A percentile compares a stretch with the other conserved stretches of the same genome.
phyloP scores from a whole-genome alignment of 92 coral and sea anemone species.

The Chrysogorgia sp. region DNA sequence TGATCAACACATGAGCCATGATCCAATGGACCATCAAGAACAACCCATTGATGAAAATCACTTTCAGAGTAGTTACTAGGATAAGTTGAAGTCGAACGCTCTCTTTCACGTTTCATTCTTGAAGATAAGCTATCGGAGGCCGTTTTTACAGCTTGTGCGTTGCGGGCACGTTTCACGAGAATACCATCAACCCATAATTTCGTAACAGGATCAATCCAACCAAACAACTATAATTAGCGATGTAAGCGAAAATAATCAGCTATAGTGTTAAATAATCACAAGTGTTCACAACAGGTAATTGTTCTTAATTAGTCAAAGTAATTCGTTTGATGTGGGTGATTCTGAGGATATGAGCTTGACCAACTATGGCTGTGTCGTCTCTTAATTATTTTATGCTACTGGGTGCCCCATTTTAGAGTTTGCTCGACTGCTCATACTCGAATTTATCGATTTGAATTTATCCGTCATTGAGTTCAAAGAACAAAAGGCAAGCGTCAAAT shows the following conservation, averaged over 20 bases:
- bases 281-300: too few species aligned
- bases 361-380: too few species aligned
- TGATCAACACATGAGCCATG: slow-evolving; percentile 74
- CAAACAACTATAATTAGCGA: slow-evolving; percentile 67
- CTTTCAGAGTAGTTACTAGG: not conserved
- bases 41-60: slow-evolving; percentile 72
- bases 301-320: not conserved
- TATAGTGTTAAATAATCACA: not conserved
- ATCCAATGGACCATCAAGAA: slow-evolving; percentile 91
- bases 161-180: slow-evolving; percentile 82
- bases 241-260: not conserved
- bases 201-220: slow-evolving; percentile 62
- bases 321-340: too few species aligned
- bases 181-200: slow-evolving; percentile 84
- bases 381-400: too few species aligned
- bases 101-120: not conserved
- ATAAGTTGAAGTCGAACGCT: not conserved
- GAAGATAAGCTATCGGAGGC: slow-evolving; percentile 35
- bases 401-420: too few species aligned
- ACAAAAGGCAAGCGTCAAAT: too few species aligned
- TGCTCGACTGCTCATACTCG: too few species aligned
- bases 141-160: slow-evolving; percentile 54
- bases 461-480: too few species aligned
- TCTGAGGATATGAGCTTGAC: too few species aligned
- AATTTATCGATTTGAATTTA: too few species aligned